phyloP scores from a whole-genome alignment of 2,797 vertebrate species.

The Eospalax fontanierii region DNA sequence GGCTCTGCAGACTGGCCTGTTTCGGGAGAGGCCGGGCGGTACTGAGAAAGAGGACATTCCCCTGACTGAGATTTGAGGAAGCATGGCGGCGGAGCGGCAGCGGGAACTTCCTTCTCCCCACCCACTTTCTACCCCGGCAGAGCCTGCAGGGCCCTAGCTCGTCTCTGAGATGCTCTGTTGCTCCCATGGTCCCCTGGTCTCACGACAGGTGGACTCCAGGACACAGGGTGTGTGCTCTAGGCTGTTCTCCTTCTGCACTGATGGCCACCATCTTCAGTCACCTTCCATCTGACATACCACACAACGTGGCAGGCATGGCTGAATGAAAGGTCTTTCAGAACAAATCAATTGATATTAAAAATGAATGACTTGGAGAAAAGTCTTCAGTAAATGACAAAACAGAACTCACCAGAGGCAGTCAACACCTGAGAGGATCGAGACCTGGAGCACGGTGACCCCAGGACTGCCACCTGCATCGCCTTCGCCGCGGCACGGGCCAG shows the following conservation, averaged over 20 bases:
- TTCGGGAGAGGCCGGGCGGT: not conserved
- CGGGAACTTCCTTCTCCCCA: fast-evolving
- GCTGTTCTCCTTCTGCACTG: not conserved
- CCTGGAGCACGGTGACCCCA: not conserved
- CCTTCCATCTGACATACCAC: not conserved
- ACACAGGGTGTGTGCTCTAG: fast-evolving
- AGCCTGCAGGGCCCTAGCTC: fast-evolving
- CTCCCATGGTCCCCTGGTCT: too few relatives aligned
- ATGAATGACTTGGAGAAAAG: not conserved
- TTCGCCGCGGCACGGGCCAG: not conserved
- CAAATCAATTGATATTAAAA: not conserved
- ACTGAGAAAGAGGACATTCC: not conserved
- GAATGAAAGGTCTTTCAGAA: not conserved
- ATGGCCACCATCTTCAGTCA: not conserved
- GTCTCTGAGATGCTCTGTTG: too few relatives aligned
- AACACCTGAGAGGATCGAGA: not conserved
- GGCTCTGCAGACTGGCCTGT: not conserved
- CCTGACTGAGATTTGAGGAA: fast-evolving
- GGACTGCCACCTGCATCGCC: fast-evolving
- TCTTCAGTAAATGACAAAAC: not conserved
- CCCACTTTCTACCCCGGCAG: fast-evolving
- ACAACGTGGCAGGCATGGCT: not conserved
- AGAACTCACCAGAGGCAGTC: fast-evolving
- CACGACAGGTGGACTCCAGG: not conserved
- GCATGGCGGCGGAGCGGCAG: fast-evolving